Conservation (phyloP, 2,113 vertebrate genomes). For the Phylloscopus whistleri region DNA sequence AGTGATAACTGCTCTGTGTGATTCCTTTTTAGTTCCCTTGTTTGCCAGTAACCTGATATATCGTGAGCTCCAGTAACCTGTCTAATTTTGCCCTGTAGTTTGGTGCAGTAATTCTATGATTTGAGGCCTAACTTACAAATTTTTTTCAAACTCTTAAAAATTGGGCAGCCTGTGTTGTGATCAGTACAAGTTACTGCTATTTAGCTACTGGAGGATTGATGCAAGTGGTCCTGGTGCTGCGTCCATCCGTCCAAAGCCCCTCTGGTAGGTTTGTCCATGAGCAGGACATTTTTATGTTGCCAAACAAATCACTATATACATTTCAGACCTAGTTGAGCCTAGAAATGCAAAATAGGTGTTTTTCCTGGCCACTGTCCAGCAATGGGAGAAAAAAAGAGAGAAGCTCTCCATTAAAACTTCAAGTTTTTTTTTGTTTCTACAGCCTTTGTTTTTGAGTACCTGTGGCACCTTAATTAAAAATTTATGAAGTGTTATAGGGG, state of each 20-base stretch:
- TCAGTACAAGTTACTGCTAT: not conserved
- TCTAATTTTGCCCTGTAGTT: not conserved
- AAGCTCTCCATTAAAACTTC: not conserved
- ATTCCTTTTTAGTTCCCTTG: not conserved
- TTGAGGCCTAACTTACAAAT: not conserved
- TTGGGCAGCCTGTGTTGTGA: not conserved
- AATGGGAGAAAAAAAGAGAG: not conserved
- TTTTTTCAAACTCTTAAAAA: not conserved
- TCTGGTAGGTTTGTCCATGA: not conserved
- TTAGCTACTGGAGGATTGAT: not conserved
- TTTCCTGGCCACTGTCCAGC: not conserved
- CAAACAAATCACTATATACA: not conserved
- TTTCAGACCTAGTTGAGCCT: not conserved
- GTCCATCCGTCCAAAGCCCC: not conserved
- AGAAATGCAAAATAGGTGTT: not conserved
- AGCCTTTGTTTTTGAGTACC: not conserved
- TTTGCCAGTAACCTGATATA: not conserved
- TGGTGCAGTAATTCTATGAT: not conserved
- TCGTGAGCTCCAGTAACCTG: not conserved
- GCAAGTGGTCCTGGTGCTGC: not conserved
- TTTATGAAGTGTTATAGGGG: not conserved
- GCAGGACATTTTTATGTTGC: not conserved
- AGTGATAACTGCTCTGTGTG: not conserved
- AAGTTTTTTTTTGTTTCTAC: not conserved
- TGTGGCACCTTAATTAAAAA: not conserved